A percentile compares a stretch with the other conserved stretches of the same genome.
These are phyloP conservation scores for Odontamblyopus rebecca DNA, from an alignment of 2,797 vertebrate genomes.

Conservation along the genomic window DNA sequence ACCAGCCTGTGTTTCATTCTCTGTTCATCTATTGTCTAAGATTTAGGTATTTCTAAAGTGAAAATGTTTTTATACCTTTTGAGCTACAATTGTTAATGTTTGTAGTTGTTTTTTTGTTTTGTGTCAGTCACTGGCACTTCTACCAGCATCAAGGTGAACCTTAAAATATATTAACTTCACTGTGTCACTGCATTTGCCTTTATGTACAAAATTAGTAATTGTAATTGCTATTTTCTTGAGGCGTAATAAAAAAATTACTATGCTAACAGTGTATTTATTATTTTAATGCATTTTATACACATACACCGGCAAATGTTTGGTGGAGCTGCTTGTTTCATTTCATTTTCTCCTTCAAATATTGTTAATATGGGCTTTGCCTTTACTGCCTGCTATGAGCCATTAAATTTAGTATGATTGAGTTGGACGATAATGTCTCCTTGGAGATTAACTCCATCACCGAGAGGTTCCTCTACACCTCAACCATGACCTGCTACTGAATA, in stretches of 20 bases:
- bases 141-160: not conserved
- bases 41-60: not conserved
- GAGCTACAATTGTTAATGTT: not conserved
- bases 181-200: conserved; percentile 3
- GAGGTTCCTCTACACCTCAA: not conserved
- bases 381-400: not conserved
- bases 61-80: conserved; percentile 7
- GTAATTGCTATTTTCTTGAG: not conserved
- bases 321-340: not conserved
- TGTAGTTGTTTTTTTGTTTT: conserved; percentile 5
- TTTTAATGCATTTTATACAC: not conserved
- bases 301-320: not conserved
- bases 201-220: not conserved
- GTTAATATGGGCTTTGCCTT: not conserved
- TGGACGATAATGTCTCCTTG: not conserved
- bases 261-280: not conserved
- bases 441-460: not conserved
- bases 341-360: not conserved
- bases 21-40: not conserved
- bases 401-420: not conserved
- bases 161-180: conserved; percentile 1
- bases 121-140: not conserved
- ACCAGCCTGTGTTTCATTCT: not conserved
- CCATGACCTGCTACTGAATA: not conserved
- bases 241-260: conserved; percentile 4